Evolutionary conservation across 2,113 vertebrate species (phyloP).

Genomic region (Polypterus bichir): DNA sequence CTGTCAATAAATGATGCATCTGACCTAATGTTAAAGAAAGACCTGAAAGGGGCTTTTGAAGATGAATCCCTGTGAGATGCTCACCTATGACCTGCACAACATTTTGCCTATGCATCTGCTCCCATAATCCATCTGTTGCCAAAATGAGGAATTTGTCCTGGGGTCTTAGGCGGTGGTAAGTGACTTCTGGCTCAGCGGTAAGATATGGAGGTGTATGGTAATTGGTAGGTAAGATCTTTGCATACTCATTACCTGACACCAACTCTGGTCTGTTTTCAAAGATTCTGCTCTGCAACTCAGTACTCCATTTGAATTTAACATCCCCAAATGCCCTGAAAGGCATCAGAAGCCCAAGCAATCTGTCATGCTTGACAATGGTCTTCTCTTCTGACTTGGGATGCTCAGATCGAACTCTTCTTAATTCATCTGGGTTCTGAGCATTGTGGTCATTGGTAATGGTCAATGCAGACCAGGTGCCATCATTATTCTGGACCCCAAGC

Average conservation of each 20-base stretch:
- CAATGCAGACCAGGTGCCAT: slow-evolving; percentile 29
- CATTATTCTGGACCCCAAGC: slow-evolving; percentile 30
- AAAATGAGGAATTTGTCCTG: slow-evolving; percentile 41
- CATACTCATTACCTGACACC: slow-evolving; percentile 10
- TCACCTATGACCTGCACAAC: slow-evolving; percentile 39
- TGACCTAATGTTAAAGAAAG: slow-evolving; percentile 21
- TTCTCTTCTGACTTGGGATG: slow-evolving; percentile 28
- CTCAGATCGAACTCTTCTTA: slow-evolving; percentile 34
- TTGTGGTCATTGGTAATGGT: slow-evolving; percentile 41
- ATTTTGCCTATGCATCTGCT: slow-evolving; percentile 40
- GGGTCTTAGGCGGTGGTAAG: slow-evolving; percentile 22
- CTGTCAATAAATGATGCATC: slow-evolving; percentile 32
- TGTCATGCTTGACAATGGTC: slow-evolving; percentile 32
- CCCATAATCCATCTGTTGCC: slow-evolving; percentile 43
- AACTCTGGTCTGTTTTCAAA: slow-evolving; percentile 26
- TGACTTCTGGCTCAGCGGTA: slow-evolving; percentile 35
- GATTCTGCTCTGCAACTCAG: slow-evolving; percentile 29
- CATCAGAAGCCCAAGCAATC: slow-evolving; percentile 41
- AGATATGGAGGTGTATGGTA: slow-evolving; percentile 43
- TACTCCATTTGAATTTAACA: slow-evolving; percentile 42
- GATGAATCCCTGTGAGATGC: slow-evolving; percentile 34
- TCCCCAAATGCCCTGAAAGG: slow-evolving; percentile 44
- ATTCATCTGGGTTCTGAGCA: slow-evolving; percentile 36
- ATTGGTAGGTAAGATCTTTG: slow-evolving; percentile 15
- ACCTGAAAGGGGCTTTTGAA: slow-evolving; percentile 28